Conservation (phyloP, 2,888 invertebrate species). For the Troides oblongomaculatus region DNA sequence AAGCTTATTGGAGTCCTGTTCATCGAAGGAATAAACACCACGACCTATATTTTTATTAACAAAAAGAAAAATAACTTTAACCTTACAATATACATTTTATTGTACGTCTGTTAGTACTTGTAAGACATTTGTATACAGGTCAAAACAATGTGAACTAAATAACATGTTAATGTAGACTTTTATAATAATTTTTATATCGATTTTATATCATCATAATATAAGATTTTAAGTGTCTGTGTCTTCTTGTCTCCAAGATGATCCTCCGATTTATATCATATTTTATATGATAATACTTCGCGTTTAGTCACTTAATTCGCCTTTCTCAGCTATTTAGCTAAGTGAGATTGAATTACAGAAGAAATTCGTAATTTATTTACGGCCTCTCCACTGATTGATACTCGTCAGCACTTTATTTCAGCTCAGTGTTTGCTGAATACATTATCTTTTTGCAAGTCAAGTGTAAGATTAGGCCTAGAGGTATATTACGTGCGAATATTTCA, state of each 20-base stretch:
- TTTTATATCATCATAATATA: not conserved
- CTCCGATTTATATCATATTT: not conserved
- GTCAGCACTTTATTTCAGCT: constrained; percentile 20
- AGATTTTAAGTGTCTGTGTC: too few relatives aligned
- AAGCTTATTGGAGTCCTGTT: constrained; percentile 10
- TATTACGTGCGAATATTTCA: not conserved
- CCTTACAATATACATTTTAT: too few relatives aligned
- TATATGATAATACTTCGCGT: not conserved
- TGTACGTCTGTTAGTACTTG: too few relatives aligned
- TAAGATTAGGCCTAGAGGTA: not conserved
- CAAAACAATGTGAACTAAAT: too few relatives aligned
- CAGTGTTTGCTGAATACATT: constrained; percentile 19
- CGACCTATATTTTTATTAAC: constrained; percentile 7
- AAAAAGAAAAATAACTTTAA: not conserved
- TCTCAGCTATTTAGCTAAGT: constrained; percentile 16
- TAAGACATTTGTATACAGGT: too few relatives aligned
- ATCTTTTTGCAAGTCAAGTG: not conserved
- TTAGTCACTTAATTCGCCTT: constrained; percentile 1
- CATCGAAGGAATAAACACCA: not conserved
- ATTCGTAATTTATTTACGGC: constrained; percentile 20
- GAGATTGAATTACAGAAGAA: constrained; percentile 15
- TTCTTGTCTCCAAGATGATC: too few relatives aligned
- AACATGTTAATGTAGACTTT: too few relatives aligned
- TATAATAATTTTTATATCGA: not conserved
- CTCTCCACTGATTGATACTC: constrained; percentile 20